A percentile compares a stretch with the other conserved stretches of the same genome.
phyloP scores from a whole-genome alignment of 2,797 vertebrate genomes.

The Australoheros facetus region DNA sequence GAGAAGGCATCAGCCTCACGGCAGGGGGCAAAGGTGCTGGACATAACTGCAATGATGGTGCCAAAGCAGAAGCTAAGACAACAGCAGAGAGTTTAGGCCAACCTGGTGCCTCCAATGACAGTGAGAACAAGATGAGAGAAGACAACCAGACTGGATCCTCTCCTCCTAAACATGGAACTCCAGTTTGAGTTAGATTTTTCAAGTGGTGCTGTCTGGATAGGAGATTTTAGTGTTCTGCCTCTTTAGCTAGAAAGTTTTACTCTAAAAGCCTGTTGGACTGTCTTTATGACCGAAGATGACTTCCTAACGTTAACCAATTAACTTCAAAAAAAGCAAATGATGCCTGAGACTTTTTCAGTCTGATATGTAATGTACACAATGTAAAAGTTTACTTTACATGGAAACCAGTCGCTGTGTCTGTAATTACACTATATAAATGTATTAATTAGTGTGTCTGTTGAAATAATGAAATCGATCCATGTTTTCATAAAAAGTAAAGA shows the following conservation, averaged over 20 bases:
- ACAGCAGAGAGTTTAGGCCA: constrained; percentile 30
- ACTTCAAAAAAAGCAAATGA: constrained; percentile 32
- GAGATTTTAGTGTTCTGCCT: constrained; percentile 10
- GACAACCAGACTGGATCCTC: constrained; percentile 45
- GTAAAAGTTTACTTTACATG: constrained; percentile 49
- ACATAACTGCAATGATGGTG: constrained; percentile 33
- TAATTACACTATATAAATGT: constrained; percentile 51
- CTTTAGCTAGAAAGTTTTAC: constrained; percentile 17
- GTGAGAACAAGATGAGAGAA: constrained; percentile 25
- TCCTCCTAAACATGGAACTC: constrained; percentile 78
- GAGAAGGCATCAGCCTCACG: not conserved
- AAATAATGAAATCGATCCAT: constrained; percentile 59
- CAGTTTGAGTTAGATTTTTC: constrained; percentile 67
- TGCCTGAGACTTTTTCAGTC: constrained; percentile 30
- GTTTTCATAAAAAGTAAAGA: constrained; percentile 58
- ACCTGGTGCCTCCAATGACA: constrained; percentile 22
- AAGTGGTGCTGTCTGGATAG: not conserved
- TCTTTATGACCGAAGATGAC: constrained; percentile 28
- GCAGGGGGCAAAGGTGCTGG: constrained; percentile 37
- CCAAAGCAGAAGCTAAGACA: constrained; percentile 32
- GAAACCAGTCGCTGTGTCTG: constrained; percentile 46
- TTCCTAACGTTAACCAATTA: constrained; percentile 28
- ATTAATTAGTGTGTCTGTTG: constrained; percentile 40
- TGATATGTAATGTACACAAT: constrained; percentile 54
- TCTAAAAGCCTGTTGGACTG: constrained; percentile 28